These are phyloP conservation scores for Andrena hattorfiana DNA, from an alignment of 2,888 invertebrate species.

Conservation along the genomic window DNA sequence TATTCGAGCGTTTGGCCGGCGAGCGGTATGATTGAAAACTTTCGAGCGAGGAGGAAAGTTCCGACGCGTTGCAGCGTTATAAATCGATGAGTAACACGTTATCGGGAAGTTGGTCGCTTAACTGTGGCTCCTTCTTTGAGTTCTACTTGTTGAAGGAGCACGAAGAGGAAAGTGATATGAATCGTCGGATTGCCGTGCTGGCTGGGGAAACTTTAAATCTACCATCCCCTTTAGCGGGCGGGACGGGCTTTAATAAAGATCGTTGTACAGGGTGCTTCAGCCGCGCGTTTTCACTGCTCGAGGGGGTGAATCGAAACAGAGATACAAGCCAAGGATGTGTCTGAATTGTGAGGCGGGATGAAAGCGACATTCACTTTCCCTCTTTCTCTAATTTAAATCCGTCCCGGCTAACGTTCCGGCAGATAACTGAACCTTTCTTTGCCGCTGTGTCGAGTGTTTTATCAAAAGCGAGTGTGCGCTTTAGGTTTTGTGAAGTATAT, in stretches of 20 bases:
- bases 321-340: not conserved
- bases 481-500: too few relatives aligned
- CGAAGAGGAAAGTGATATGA: slow-evolving; percentile 50
- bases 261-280: slow-evolving; percentile 30
- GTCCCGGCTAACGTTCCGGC: not conserved
- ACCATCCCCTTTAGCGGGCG: slow-evolving; percentile 50
- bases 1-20: not conserved
- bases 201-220: slow-evolving; percentile 45
- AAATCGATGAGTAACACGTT: slow-evolving; percentile 3
- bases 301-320: slow-evolving; percentile 11
- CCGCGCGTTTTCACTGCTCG: slow-evolving; percentile 7
- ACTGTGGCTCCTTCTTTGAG: slow-evolving; percentile 50
- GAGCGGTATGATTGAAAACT: slow-evolving; percentile 25
- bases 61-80: not conserved
- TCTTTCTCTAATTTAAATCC: not conserved
- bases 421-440: not conserved
- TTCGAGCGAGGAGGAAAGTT: not conserved
- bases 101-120: slow-evolving; percentile 42
- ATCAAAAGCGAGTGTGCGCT: too few relatives aligned
- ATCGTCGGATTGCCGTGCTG: slow-evolving; percentile 43
- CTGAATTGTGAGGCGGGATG: slow-evolving; percentile 6
- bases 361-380: not conserved
- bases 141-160: slow-evolving; percentile 51
- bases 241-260: slow-evolving; percentile 49
- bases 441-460: not conserved